phyloP scores from a whole-genome alignment of 2,888 invertebrate genomes.

The Callinectes sapidus region DNA sequence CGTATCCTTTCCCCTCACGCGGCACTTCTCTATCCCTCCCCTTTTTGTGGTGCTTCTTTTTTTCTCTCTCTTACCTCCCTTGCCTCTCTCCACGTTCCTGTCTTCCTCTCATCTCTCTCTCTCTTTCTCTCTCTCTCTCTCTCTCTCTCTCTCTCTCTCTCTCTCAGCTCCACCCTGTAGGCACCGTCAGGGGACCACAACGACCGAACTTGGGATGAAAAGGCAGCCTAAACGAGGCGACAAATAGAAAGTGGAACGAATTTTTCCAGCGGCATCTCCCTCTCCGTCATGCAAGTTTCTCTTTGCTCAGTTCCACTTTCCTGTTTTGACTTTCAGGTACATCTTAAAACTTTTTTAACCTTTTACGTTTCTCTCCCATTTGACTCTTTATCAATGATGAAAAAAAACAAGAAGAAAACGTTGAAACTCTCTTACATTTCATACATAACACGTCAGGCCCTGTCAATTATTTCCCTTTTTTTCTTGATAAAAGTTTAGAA shows the following conservation, averaged over 20 bases:
- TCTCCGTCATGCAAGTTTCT: constrained; percentile 32
- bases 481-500: too few species aligned
- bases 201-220: constrained; percentile 39
- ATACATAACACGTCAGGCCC: background rate
- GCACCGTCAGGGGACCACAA: constrained; percentile 30
- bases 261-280: constrained; percentile 5
- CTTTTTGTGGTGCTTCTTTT: background rate
- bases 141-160: constrained; percentile 21
- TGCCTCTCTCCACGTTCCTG: background rate
- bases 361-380: background rate
- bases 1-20: background rate
- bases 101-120: background rate
- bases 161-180: background rate
- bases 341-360: background rate
- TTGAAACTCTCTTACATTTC: background rate
- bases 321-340: constrained; percentile 15
- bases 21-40: background rate
- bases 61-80: background rate
- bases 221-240: constrained; percentile 39
- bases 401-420: background rate
- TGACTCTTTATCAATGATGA: background rate
- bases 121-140: constrained; percentile 33
- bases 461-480: background rate
- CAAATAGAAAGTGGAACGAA: constrained; percentile 26
- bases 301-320: background rate